Conservation (phyloP, 2,113 vertebrate genomes). For the Sapajus apella region DNA sequence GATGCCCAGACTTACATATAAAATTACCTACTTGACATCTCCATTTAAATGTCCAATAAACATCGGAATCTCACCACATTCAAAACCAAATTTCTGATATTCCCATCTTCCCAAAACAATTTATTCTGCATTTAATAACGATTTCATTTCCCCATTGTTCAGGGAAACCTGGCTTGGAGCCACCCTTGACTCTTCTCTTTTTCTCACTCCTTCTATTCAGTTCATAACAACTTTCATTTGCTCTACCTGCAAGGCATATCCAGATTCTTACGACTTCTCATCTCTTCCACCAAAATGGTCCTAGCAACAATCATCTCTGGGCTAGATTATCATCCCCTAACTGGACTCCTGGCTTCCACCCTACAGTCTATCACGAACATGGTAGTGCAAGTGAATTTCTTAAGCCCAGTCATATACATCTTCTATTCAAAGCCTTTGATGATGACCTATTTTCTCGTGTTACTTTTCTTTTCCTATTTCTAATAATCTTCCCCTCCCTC, state of each 20-base stretch:
- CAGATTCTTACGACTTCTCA: neutral
- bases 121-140: neutral
- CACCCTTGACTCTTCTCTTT: neutral
- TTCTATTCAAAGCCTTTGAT: neutral
- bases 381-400: neutral
- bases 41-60: neutral
- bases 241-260: neutral
- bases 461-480: neutral
- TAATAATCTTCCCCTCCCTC: neutral
- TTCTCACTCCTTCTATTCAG: accelerated
- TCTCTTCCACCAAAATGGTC: accelerated
- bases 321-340: too few species aligned
- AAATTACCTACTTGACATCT: neutral
- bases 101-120: neutral
- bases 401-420: neutral
- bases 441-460: neutral
- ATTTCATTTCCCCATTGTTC: neutral
- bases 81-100: neutral
- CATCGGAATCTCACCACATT: neutral
- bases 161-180: neutral
- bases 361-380: neutral
- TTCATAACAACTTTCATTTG: neutral
- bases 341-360: neutral
- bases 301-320: neutral
- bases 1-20: neutral